Evolutionary conservation across 2,888 invertebrate species (phyloP).

Genomic region (Agrypnus murinus): DNA sequence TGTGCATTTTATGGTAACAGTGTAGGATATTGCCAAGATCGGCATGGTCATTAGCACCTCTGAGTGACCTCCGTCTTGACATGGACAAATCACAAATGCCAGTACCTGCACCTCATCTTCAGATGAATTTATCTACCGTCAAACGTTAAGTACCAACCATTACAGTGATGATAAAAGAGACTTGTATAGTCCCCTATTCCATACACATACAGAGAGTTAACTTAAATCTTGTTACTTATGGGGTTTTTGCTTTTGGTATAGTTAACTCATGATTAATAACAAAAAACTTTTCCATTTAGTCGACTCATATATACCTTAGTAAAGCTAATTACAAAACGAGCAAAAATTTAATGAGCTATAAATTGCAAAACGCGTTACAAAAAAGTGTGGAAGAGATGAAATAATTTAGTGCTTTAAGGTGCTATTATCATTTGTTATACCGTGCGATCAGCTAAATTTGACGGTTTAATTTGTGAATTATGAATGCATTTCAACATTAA

Average conservation of each 20-base stretch:
- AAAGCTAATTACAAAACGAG: conserved; percentile 56
- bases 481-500: conserved; percentile 31
- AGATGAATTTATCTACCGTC: conserved; percentile 66
- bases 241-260: conserved; percentile 38
- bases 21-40: conserved; percentile 20
- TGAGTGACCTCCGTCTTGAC: conserved; percentile 62
- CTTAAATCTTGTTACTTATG: conserved; percentile 58
- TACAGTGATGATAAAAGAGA: conserved; percentile 56
- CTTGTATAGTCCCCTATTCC: conserved; percentile 32
- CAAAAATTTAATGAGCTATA: conserved; percentile 50
- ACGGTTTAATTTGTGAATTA: conserved; percentile 43
- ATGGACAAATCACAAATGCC: conserved; percentile 59
- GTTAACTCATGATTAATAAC: conserved; percentile 56
- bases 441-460: conserved; percentile 34
- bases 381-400: conserved; percentile 37
- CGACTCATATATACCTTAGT: neutral
- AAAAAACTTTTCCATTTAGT: conserved; percentile 52
- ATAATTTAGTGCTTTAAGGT: conserved; percentile 36
- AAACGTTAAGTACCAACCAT: conserved; percentile 59
- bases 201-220: conserved; percentile 59
- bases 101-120: conserved; percentile 60
- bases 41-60: conserved; percentile 63
- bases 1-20: neutral
- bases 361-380: conserved; percentile 25
- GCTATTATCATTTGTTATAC: conserved; percentile 45